Conservation (phyloP, 1,140 invertebrate genomes). For the Lithobius niger region DNA sequence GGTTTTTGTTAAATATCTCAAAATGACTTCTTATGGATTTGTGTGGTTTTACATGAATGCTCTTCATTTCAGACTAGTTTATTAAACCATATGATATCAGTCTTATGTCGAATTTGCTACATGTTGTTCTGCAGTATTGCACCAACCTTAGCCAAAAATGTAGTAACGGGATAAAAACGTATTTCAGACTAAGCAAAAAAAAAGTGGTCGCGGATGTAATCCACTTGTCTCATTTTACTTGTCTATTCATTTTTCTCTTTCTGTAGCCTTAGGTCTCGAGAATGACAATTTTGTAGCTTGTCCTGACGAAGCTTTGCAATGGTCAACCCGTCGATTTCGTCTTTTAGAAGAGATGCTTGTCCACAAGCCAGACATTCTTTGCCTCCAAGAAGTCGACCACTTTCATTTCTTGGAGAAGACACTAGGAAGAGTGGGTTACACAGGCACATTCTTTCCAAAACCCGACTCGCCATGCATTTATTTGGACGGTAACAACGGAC, state of each 20-base stretch:
- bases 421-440: conserved; percentile 48
- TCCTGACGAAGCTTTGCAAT: conserved; percentile 52
- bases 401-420: conserved; percentile 50
- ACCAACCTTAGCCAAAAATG: too few relatives aligned
- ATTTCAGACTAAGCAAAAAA: background rate
- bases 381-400: conserved; percentile 63
- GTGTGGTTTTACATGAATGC: too few relatives aligned
- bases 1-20: too few relatives aligned
- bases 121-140: too few relatives aligned
- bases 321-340: conserved; percentile 48
- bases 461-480: conserved; percentile 66
- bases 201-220: background rate
- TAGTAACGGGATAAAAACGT: too few relatives aligned
- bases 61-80: background rate
- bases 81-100: background rate
- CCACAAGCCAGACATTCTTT: conserved; percentile 54
- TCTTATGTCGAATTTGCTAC: too few relatives aligned
- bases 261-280: conserved; percentile 48
- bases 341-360: conserved; percentile 57
- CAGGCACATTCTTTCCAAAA: conserved; percentile 57
- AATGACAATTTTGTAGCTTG: conserved; percentile 61
- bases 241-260: conserved; percentile 2
- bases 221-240: background rate
- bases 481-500: conserved; percentile 54
- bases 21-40: too few relatives aligned